Evolutionary conservation across 2,113 vertebrate genomes (phyloP).

Genomic region (Sylvia atricapilla): DNA sequence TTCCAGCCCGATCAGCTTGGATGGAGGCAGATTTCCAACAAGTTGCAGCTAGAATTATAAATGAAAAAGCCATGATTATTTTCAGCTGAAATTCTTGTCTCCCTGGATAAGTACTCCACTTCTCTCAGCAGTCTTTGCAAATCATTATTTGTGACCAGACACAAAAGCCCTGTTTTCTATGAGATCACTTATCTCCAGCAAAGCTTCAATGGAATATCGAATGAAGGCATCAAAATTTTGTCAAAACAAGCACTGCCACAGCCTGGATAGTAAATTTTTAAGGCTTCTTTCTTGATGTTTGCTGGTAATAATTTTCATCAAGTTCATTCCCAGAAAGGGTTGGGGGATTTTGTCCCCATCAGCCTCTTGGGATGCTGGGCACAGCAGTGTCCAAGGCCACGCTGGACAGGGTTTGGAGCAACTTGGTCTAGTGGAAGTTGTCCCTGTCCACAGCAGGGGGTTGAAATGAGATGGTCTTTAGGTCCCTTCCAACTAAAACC

Average conservation of each 20-base stretch:
- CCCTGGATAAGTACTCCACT: background rate
- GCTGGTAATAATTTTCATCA: background rate
- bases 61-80: background rate
- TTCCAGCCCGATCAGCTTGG: background rate
- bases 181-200: slow-evolving; percentile 6
- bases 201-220: background rate
- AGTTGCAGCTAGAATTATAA: background rate
- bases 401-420: background rate
- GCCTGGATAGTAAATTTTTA: background rate
- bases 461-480: background rate
- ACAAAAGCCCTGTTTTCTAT: slow-evolving; percentile 31
- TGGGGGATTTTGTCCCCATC: background rate
- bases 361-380: background rate
- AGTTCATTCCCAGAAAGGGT: background rate
- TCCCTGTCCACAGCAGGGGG: background rate
- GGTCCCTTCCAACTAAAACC: background rate
- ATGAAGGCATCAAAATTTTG: background rate
- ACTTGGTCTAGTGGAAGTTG: background rate
- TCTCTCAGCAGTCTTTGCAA: slow-evolving; percentile 6
- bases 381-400: background rate
- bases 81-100: slow-evolving; percentile 31
- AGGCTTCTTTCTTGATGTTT: background rate
- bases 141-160: background rate
- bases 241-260: background rate
- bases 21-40: background rate